Evolutionary conservation across 2,113 vertebrate species (phyloP).

Genomic region (Empidonax alnorum): DNA sequence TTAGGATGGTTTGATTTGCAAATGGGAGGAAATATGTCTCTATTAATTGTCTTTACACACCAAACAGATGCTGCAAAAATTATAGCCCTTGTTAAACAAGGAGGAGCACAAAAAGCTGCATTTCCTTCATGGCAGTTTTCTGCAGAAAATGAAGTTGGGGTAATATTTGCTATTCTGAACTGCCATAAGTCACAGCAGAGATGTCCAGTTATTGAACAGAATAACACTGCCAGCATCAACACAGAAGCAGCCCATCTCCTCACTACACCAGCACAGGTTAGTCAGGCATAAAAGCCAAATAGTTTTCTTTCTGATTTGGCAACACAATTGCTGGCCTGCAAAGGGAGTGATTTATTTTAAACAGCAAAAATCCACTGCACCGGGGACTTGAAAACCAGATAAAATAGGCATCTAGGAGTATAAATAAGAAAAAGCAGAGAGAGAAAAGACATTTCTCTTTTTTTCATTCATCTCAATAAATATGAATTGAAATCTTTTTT

Average conservation of each 20-base stretch:
- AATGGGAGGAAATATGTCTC: neutral
- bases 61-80: neutral
- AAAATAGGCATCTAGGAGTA: neutral
- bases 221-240: neutral
- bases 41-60: neutral
- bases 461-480: neutral
- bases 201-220: neutral
- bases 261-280: neutral
- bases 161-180: neutral
- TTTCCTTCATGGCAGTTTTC: accelerated
- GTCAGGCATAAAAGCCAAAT: neutral
- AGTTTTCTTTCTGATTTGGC: neutral
- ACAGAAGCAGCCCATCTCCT: neutral
- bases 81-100: neutral
- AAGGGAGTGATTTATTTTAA: neutral
- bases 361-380: neutral
- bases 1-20: neutral
- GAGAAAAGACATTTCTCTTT: neutral
- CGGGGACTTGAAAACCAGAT: neutral
- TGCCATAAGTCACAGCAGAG: neutral
- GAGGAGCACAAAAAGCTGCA: neutral
- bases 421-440: neutral
- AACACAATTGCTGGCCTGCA: neutral
- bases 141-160: neutral
- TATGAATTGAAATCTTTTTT: accelerated